phyloP scores from a whole-genome alignment of 2,113 vertebrate genomes.

The Narcine bancroftii region DNA sequence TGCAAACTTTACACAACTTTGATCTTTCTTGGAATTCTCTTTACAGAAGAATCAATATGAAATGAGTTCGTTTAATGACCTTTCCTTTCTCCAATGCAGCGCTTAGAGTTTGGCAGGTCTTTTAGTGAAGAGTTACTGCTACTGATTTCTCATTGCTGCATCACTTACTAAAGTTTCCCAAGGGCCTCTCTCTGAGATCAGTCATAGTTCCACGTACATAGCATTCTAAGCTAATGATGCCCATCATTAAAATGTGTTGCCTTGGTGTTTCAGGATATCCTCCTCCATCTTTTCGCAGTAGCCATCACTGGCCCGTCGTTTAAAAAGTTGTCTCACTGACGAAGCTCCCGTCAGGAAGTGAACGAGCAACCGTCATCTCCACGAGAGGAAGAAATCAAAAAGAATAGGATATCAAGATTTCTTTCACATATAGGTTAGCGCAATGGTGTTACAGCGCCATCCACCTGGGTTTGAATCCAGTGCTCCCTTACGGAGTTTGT shows the following conservation, averaged over 20 bases:
- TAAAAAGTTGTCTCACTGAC: not conserved
- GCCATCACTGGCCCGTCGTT: not conserved
- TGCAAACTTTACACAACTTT: not conserved
- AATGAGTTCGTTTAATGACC: not conserved
- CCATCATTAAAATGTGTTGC: not conserved
- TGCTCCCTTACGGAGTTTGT: too few species aligned
- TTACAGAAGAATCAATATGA: not conserved
- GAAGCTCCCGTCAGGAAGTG: not conserved
- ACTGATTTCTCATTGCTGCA: not conserved
- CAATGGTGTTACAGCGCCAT: too few species aligned
- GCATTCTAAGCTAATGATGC: not conserved
- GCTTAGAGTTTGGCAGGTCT: not conserved
- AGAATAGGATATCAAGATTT: too few species aligned
- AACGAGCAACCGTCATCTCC: too few species aligned
- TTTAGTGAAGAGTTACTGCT: not conserved
- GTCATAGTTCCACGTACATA: not conserved
- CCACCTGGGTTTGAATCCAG: too few species aligned
- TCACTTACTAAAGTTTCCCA: not conserved
- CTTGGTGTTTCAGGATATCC: not conserved
- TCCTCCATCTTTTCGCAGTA: not conserved
- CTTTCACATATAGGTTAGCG: too few species aligned
- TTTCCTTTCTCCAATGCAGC: not conserved
- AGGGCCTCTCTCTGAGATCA: not conserved
- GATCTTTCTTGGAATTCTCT: conserved; percentile 10
- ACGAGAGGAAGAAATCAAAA: not conserved